A percentile compares a stretch with the other conserved stretches of the same genome.
phyloP scores from a whole-genome alignment of 2,113 vertebrate species.

The Triplophysa tibetana region DNA sequence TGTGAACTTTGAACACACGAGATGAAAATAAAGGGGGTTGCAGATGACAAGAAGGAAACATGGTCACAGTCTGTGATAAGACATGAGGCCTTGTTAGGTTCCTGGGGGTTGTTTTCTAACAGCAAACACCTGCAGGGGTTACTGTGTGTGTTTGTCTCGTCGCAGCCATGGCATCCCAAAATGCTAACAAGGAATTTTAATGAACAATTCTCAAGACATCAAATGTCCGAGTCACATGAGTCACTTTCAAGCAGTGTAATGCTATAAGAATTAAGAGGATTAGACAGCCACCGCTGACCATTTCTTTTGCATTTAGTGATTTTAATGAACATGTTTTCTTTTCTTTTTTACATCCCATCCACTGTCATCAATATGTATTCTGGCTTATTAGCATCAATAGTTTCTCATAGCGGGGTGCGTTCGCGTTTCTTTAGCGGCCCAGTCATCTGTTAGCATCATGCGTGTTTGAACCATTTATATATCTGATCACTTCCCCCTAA shows the following conservation, averaged over 20 bases:
- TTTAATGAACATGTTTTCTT: constrained; percentile 45
- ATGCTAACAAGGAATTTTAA: constrained; percentile 59
- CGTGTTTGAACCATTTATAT: constrained; percentile 88
- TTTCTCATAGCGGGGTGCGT: constrained; percentile 37
- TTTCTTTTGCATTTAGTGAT: constrained; percentile 35
- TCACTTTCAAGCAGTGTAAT: constrained; percentile 23
- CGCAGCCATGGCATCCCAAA: constrained; percentile 64
- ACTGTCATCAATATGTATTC: constrained; percentile 47
- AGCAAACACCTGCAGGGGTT: constrained; percentile 77
- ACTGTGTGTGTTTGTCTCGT: constrained; percentile 45
- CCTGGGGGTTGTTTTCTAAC: constrained; percentile 80
- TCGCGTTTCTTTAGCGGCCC: constrained; percentile 56
- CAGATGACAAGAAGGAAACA: constrained; percentile 66
- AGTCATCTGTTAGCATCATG: constrained; percentile 81
- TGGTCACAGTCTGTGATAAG: constrained; percentile 69
- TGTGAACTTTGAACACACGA: constrained; percentile 67
- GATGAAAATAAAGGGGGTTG: constrained; percentile 61
- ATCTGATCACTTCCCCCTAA: constrained; percentile 86
- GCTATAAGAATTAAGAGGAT: constrained; percentile 12
- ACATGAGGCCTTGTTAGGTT: constrained; percentile 71
- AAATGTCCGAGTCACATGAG: constrained; percentile 39
- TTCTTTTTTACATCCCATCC: neutral
- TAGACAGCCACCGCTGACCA: constrained; percentile 28
- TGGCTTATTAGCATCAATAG: constrained; percentile 31
- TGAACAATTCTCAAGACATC: constrained; percentile 47